Evolutionary conservation across 64 coral and sea anemone genomes (phyloP), one percentile per base, ranked within the genome.

Genomic region (Stichodactyla helianthus): DNA sequence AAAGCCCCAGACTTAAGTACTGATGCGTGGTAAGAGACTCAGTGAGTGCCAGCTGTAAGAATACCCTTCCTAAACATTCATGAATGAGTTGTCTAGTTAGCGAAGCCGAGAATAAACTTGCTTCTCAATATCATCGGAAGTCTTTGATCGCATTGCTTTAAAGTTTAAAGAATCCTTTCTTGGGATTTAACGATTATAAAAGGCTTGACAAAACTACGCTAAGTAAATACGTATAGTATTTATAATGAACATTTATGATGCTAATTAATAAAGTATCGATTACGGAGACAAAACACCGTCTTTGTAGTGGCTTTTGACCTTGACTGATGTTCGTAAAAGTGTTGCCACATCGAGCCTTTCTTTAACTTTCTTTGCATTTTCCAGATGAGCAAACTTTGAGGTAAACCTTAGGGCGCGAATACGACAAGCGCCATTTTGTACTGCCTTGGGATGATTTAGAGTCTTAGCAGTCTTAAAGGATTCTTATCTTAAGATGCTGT

Each of bases 241-340:
- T 65, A 44, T 65, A 6, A 65, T n/a, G 62, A 35, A 74, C 26
- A 11, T 27, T 31, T 74, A 74, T 74, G 68, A 74, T 74, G 27
- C 4, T 74, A 74, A 74, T 74, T 74, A 74, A 74, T 74, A 74
- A 74, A 74, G 68, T 74, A 74, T 74, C 68, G 25, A 31, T 74
- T 74, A 74, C 68, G 12, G 10, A 74, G 68, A 74, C 68, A 74
- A 74, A 74, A 74, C 68, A 74, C 68, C 10, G 10, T 26, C 20
- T 19, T 74, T 74, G 23, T 23, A 31, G 26, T 74, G 68, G 22
- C 68, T 74, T 74, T 74, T 74, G 68, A 74, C 68, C 68, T 31
- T 31, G 10, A 74, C 25, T 23, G 68, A 74, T 74, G 26, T 74
- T 74, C 12, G 68, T 31, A 74, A 31, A 74, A 74, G 25, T 6